Evolutionary conservation across 2,888 invertebrate genomes (phyloP), one percentile per base, ranked within the genome.

Genomic region (Trachelus iudaicus): DNA sequence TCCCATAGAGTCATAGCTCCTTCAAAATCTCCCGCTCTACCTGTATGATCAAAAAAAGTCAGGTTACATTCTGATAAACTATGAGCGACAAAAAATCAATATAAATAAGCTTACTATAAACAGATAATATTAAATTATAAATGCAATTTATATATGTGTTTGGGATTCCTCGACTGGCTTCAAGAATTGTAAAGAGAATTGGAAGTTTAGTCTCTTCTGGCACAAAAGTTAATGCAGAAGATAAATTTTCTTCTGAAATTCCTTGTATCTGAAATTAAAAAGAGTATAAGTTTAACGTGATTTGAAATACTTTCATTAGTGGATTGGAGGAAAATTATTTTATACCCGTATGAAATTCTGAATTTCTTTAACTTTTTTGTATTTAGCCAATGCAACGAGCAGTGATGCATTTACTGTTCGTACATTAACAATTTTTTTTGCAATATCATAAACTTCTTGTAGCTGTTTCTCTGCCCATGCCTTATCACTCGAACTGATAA

Each of bases 1-100:
- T 91, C 86, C 79, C 88, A 92, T 1, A 93, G 84, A 68, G 89
- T 84, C 4, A 91, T 37, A 0, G 92, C 91, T 1, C 86, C 86
- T 76, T 87, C 76, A 79, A 79, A 88, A 83, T 92, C 86, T 77
- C 91, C 91, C 1, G 74, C 81, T 79, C 85, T 86, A 73, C 81
- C 86, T 86, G 90, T 92, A 71, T 56, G 88, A 88, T 31, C 82
- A 80, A 68, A 92, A 83, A 9, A 92, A 76, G 85, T 40, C 15
- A 40, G 1, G 9, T 9, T 56, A 23, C 9, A 23, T 56, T 23
- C 0, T 56, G 23, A 56, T 23, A 56, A 56, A 23, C 0, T 56
- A 15, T 6, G 9, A 56, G 23, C 23, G 23, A 6, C 1, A 56
- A 91, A 86, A 78, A 90, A 77, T 92, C 91, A 56, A 92, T 86